Conservation (phyloP, 2,797 vertebrate species). For the Loriculus beryllinus region DNA sequence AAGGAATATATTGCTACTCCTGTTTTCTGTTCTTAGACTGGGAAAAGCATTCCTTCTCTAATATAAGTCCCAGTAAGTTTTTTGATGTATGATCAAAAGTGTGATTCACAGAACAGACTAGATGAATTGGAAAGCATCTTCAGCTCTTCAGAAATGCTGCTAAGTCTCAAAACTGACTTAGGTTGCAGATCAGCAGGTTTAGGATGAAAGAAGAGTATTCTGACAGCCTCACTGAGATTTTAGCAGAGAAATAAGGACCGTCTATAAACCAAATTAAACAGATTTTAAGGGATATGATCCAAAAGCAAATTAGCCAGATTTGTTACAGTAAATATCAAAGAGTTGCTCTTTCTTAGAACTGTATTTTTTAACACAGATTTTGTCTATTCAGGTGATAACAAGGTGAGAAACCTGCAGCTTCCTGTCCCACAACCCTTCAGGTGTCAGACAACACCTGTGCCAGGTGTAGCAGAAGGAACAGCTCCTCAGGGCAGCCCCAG, state of each 20-base stretch:
- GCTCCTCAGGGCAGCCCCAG: neutral
- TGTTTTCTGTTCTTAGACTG: neutral
- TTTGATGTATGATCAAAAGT: neutral
- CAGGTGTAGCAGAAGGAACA: neutral
- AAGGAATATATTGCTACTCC: neutral
- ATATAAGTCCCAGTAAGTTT: neutral
- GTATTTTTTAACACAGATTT: neutral
- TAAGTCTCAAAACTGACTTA: neutral
- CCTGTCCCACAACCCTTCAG: neutral
- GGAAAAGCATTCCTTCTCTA: neutral
- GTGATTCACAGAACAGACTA: neutral
- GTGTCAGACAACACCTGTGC: neutral
- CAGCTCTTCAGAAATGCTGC: neutral
- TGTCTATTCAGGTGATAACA: neutral
- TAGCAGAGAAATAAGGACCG: neutral
- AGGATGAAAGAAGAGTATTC: neutral
- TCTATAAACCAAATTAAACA: neutral
- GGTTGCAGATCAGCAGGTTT: neutral
- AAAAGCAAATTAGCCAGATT: neutral
- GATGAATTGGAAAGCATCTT: neutral
- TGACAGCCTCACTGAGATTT: neutral
- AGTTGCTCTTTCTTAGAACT: neutral
- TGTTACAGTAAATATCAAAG: neutral
- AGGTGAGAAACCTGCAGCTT: neutral
- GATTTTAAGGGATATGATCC: neutral